Percentiles rank a stretch among this genome's conserved stretches.
Evolutionary conservation across 2,888 invertebrate species (phyloP).

Genomic region (Isotomurus palustris): DNA sequence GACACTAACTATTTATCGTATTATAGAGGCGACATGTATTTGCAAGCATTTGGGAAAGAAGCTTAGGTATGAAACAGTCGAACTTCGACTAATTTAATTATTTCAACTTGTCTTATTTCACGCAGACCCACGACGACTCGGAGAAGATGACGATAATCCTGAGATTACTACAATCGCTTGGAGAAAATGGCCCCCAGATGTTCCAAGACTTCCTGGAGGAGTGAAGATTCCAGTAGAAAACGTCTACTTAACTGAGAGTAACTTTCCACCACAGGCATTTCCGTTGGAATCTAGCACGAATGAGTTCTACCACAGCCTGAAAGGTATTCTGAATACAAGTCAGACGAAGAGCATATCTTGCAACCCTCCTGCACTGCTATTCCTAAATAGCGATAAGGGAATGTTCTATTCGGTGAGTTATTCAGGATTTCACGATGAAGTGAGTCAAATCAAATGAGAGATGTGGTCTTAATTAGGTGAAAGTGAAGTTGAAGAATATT

Average conservation of each 20-base stretch:
- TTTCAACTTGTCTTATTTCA: not conserved
- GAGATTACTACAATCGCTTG: constrained; percentile 21
- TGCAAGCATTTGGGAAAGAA: constrained; percentile 22
- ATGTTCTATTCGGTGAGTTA: constrained; percentile 17
- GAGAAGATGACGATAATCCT: not conserved
- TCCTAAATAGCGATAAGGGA: constrained; percentile 18
- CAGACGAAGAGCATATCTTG: constrained; percentile 6
- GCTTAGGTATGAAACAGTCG: constrained; percentile 13
- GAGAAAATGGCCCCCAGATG: constrained; percentile 26
- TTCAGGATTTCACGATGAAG: not conserved
- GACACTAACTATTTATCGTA: not conserved
- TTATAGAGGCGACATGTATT: constrained; percentile 22
- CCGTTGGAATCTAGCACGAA: constrained; percentile 4
- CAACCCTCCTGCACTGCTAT: constrained; percentile 20
- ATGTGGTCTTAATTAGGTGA: constrained; percentile 1
- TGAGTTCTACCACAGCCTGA: constrained; percentile 8
- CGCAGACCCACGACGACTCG: not conserved
- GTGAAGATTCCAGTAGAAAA: constrained; percentile 18
- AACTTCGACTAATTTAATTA: not conserved
- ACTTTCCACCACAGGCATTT: constrained; percentile 6
- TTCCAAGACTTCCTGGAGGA: constrained; percentile 16
- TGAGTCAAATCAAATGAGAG: not conserved
- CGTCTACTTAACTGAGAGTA: constrained; percentile 5
- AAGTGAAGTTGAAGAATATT: constrained; percentile 19
- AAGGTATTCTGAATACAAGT: constrained; percentile 16